Base-by-base conservation (phyloP, 1,140 invertebrate genomes). In the Melitaea cinxia region DNA sequence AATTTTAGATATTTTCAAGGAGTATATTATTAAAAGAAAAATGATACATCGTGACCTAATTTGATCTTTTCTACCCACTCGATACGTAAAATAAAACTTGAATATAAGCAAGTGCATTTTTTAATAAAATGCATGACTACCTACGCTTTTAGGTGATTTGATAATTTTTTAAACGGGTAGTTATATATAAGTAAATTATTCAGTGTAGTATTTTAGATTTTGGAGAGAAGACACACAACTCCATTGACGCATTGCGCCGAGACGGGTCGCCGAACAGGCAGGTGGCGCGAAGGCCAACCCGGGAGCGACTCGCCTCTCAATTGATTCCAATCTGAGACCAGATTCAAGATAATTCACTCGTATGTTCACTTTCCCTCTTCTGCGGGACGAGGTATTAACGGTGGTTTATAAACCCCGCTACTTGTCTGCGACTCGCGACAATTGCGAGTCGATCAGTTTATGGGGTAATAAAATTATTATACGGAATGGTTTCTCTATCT, bases 241-340 rank as follows among this genome's bases (percentile, higher is more conserved):
- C 19, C 35, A 45, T 57, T 61, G 59, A 61, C 23, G 47, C 24
- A 33, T 56, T 26, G 42, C 65, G 59, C 60, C 21, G 59, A 42
- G 53, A 60, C 69, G 63, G 56, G 50, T 66, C 57, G 58, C 65
- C 62, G 67, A 58, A 54, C 60, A 56, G 74, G 83, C 86, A 87
- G 84, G 84, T 89, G 86, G 73, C 70, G 70, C 78, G 80, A 83
- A 88, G 80, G 83, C 74, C 83, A 75, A 54, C 58, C 73, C 80
- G 79, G 80, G 82, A 83, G 80, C 78, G 76, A 70, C 68, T 80
- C 80, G 80, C 76, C 78, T 73, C 75, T 79, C 86, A 89, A 89
- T 88, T 89, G 83, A 88, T 89, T 89, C 75, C 86, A 89, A 89
- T 89, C 86, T 80, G 77, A 81, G 79, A 77, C 78, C 72, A 72